A percentile compares a stretch with the other conserved stretches of the same genome.
These are phyloP conservation scores for Adrianichthys oophorus DNA, from an alignment of 2,797 vertebrate genomes.

Conservation along the genomic window DNA sequence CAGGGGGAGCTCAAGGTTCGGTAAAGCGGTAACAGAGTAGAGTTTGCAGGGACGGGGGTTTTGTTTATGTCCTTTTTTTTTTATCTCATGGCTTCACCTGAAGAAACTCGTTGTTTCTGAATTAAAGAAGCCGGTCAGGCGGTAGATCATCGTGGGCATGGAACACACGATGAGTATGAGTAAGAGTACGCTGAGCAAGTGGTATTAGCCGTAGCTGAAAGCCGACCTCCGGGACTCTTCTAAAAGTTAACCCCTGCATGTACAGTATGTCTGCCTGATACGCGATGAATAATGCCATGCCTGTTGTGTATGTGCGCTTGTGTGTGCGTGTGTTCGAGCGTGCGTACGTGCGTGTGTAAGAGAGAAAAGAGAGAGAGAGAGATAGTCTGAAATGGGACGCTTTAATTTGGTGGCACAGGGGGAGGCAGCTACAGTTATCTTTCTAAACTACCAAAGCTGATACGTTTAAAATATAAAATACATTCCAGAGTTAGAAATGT, in stretches of 20 bases:
- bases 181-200: neutral
- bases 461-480: slow-evolving; percentile 20
- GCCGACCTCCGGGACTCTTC: slow-evolving; percentile 62
- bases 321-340: neutral
- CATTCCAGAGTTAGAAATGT: neutral
- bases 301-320: neutral
- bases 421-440: neutral
- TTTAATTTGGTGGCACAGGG: neutral
- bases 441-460: slow-evolving; percentile 1
- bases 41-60: slow-evolving; percentile 45
- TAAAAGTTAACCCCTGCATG: slow-evolving; percentile 71
- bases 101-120: slow-evolving; percentile 13
- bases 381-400: slow-evolving; percentile 3
- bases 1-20: slow-evolving; percentile 58
- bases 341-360: neutral
- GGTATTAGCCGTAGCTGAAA: slow-evolving; percentile 53
- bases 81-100: slow-evolving; percentile 3
- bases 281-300: slow-evolving; percentile 17
- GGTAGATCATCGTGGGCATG: slow-evolving; percentile 7
- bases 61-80: slow-evolving; percentile 42
- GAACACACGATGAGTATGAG: slow-evolving; percentile 21
- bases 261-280: slow-evolving; percentile 31
- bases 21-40: slow-evolving; percentile 28
- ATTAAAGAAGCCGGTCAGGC: neutral
- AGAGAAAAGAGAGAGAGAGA: neutral